phyloP scores from a whole-genome alignment of 2,797 vertebrate genomes.

The Myiothlypis chrysogaster region DNA sequence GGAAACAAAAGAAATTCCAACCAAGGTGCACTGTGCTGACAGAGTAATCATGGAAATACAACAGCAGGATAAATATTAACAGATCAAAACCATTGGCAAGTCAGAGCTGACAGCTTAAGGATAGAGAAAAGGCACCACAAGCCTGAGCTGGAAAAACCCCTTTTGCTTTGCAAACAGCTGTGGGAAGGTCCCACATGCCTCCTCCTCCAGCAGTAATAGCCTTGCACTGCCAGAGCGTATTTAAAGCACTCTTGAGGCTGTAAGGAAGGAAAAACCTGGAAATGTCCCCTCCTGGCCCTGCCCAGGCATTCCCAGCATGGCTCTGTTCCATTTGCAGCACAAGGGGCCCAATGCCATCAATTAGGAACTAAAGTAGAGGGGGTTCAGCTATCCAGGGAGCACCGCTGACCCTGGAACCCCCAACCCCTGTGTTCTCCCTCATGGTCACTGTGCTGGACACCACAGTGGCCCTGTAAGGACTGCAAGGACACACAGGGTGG shows the following conservation, averaged over 20 bases:
- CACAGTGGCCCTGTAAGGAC: neutral
- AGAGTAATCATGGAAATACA: neutral
- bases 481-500: neutral
- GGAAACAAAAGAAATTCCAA: neutral
- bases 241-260: neutral
- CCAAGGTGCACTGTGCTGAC: neutral
- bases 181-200: neutral
- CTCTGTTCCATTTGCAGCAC: neutral
- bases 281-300: neutral
- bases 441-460: neutral
- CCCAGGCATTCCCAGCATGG: neutral
- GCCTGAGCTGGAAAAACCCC: neutral
- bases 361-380: neutral
- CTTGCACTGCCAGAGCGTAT: neutral
- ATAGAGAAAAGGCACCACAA: neutral
- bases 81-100: neutral
- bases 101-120: neutral
- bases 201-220: neutral
- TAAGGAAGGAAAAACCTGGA: neutral
- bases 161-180: neutral
- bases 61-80: constrained; percentile 3
- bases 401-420: neutral
- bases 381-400: neutral
- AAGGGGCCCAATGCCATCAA: neutral
- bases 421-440: rapidly evolving